Base-by-base conservation (phyloP, 2,113 vertebrate species). In the Salvelinus namaycush region DNA sequence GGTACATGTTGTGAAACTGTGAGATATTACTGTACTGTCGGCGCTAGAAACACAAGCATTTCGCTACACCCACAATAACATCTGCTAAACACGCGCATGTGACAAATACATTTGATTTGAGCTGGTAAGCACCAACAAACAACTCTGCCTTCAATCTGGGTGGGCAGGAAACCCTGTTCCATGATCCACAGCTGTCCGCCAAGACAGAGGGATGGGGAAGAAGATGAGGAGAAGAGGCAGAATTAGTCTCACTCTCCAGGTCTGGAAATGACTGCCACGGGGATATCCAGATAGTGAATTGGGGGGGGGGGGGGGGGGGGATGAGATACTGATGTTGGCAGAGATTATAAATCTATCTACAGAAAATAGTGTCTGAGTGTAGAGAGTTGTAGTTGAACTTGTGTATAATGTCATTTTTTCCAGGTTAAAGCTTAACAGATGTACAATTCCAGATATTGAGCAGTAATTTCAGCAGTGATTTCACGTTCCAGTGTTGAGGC, bases 151-250 rank as follows among this genome's bases (percentile, higher is more conserved):
- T 73, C 66, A 69, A 78, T 87, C 83, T 89, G 86, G 85, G 89
- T 90, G 88, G 88, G 84, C 88, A 85, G 87, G 86, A 88, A 90
- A 92, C 88, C 72, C 82, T 76, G 72, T 86, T 84, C 86, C 87
- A 88, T 89, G 85, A 90, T 84, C 60, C 77, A 81, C 86, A 90
- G 86, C 87, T 87, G 86, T 87, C 74, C 77, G 74, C 75, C 62
- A 79, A 69, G 64, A 72, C 74, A 79, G 72, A 62, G 75, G 64
- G 69, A 72, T 79, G 70, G 68, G 75, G 48, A 67, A 13, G 27
- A 16, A 54, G 68, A 54, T n/a, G 34, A 44, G 5, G 76, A 26
- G 76, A 26, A 18, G 39, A 49, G 31, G 68, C 60, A 20, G 77
- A 83, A 74, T 59, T 65, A 82, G 82, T 57, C 62, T 80, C 75